Percentiles rank a stretch among this genome's conserved stretches.
Conservation (phyloP, 2,797 vertebrate genomes). For the Onychomys torridus region DNA sequence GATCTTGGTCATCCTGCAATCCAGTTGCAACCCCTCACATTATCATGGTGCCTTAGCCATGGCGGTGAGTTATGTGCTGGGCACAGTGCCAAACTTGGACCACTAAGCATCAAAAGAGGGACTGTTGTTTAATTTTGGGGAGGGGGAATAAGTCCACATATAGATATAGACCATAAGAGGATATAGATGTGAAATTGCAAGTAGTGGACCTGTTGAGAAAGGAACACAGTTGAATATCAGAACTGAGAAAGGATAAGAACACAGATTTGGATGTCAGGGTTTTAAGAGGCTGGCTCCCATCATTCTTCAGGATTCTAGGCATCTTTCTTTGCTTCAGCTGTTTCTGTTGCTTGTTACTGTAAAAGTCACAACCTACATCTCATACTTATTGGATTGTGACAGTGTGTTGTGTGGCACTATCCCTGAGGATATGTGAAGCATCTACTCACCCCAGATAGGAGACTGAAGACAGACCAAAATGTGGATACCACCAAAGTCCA, state of each 20-base stretch:
- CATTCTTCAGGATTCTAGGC: background rate
- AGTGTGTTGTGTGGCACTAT: too few species aligned
- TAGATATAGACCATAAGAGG: background rate
- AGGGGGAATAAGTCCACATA: background rate
- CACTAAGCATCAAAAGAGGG: background rate
- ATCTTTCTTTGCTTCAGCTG: background rate
- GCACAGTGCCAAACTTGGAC: background rate
- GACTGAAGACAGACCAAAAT: background rate
- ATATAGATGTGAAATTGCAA: background rate
- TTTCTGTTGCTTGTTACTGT: background rate
- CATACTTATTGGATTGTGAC: constrained; percentile 2
- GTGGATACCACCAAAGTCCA: background rate
- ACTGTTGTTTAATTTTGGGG: background rate
- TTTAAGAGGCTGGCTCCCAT: background rate
- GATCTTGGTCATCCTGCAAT: background rate
- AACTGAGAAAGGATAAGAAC: background rate
- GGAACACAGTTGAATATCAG: background rate
- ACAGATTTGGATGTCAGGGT: background rate
- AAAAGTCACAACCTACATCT: background rate
- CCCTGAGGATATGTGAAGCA: background rate
- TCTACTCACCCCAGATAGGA: background rate
- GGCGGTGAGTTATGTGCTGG: background rate
- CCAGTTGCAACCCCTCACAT: background rate
- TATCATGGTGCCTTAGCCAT: background rate
- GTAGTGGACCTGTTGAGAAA: background rate